Evolutionary conservation across 2,888 invertebrate genomes (phyloP).

Genomic region (Troilus luridus): DNA sequence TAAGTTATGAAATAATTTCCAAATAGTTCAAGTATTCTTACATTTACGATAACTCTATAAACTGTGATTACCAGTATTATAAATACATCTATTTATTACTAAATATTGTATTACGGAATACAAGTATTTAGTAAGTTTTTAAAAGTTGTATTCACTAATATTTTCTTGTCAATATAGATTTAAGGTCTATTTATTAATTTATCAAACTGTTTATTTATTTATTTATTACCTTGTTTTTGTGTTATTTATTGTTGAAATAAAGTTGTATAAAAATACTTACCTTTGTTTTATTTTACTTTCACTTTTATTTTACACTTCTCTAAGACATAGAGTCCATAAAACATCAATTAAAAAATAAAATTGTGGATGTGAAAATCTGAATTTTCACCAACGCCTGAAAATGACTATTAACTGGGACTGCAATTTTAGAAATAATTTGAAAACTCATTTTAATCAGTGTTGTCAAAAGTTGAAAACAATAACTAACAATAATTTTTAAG

Average conservation of each 20-base stretch:
- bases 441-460: no score
- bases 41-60: neutral
- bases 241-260: neutral
- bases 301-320: neutral
- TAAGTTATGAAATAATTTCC: neutral
- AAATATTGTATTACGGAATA: no score
- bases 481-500: no score
- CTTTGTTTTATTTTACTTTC: neutral
- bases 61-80: neutral
- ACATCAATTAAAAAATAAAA: neutral
- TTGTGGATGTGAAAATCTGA: no score
- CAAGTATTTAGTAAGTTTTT: neutral
- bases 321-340: neutral
- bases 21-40: neutral
- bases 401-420: no score
- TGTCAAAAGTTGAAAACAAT: no score
- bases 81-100: no score
- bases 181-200: constrained; percentile 1
- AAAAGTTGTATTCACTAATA: neutral
- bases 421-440: no score
- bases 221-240: neutral
- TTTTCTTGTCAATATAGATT: neutral
- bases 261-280: neutral
- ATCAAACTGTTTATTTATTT: neutral
- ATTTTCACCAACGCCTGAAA: no score